phyloP scores from a whole-genome alignment of 92 coral and sea anemone genomes.

The Bergia puertoricense region DNA sequence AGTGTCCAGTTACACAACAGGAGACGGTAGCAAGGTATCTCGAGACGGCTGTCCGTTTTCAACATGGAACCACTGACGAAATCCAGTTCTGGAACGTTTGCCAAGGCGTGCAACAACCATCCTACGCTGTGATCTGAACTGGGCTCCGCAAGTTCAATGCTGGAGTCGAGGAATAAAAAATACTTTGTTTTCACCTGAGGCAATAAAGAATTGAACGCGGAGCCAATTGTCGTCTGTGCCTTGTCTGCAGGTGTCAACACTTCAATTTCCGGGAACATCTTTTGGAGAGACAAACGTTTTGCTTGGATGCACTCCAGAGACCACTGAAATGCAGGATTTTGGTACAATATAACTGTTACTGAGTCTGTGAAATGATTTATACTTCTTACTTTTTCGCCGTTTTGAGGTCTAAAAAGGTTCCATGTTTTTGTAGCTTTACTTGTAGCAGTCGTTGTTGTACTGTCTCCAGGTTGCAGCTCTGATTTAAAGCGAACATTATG shows the following conservation, averaged over 20 bases:
- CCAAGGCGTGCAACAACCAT: constrained; percentile 11
- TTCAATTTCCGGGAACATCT: background rate
- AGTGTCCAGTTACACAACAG: constrained; percentile 78
- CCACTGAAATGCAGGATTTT: background rate
- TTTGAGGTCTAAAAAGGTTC: background rate
- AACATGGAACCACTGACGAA: too few relatives aligned
- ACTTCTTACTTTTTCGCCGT: background rate
- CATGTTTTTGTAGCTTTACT: background rate
- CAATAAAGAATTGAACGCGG: constrained; percentile 39
- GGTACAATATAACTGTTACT: background rate
- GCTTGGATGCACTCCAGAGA: background rate
- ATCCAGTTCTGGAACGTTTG: too few relatives aligned
- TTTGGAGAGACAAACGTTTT: background rate
- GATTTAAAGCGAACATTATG: too few relatives aligned
- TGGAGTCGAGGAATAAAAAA: too few relatives aligned
- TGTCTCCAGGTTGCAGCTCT: too few relatives aligned
- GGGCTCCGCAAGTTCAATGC: constrained; percentile 31
- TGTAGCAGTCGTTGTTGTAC: too few relatives aligned
- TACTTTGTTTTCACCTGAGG: background rate
- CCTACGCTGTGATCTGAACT: constrained; percentile 47
- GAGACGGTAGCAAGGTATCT: too few relatives aligned
- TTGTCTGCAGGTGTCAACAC: constrained; percentile 1
- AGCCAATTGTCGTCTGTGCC: background rate
- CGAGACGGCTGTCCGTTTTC: too few relatives aligned
- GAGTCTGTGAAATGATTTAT: background rate